phyloP scores from a whole-genome alignment of 2,113 vertebrate genomes.

The Phylloscopus trochilus region DNA sequence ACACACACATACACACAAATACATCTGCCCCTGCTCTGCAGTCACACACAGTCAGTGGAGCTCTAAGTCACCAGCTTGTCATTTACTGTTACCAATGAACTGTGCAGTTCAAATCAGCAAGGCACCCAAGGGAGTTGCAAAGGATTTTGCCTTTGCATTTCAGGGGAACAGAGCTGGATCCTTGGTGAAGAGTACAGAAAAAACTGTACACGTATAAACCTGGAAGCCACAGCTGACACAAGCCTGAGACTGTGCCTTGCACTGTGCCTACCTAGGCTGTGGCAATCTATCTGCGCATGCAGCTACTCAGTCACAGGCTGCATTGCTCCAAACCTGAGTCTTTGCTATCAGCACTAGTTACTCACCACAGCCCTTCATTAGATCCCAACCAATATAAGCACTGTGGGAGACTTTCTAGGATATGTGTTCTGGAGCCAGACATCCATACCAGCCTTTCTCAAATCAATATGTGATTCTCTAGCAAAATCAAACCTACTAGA shows the following conservation, averaged over 20 bases:
- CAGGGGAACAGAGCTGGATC: background rate
- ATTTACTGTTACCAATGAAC: background rate
- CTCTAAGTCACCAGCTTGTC: background rate
- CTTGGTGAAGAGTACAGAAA: background rate
- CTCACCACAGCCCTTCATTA: background rate
- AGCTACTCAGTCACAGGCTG: background rate
- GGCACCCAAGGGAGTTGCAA: background rate
- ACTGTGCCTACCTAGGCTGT: background rate
- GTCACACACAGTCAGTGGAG: background rate
- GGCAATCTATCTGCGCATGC: background rate
- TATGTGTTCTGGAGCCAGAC: background rate
- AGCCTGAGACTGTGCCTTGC: background rate
- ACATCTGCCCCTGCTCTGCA: background rate
- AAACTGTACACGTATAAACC: rapidly evolving
- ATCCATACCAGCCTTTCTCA: background rate
- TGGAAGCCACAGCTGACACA: background rate
- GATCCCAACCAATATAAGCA: background rate
- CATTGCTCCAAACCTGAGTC: background rate
- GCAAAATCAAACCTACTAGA: background rate
- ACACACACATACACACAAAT: background rate
- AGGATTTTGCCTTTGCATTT: background rate
- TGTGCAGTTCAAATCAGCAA: background rate
- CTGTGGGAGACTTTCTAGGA: background rate
- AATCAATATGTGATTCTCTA: background rate
- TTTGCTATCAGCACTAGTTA: background rate